Conservation (phyloP, 23 tunicate genomes). For the Ciona savignyi region DNA sequence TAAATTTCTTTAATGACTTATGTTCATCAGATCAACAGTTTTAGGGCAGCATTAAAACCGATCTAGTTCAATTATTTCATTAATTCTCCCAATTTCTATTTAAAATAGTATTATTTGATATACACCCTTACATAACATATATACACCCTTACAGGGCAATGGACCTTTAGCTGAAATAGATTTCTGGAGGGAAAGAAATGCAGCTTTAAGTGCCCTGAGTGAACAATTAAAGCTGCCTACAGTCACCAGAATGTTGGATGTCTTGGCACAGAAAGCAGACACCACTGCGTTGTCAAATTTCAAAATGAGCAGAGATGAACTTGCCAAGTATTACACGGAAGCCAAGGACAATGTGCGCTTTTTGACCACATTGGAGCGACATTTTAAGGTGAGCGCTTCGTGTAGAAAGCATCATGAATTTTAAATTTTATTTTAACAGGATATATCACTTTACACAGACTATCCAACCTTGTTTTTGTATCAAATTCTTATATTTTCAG, state of each 20-base stretch:
- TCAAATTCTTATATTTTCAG: background rate
- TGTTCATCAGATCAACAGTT: too few relatives aligned
- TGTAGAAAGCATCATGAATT: background rate
- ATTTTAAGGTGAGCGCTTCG: conserved; percentile 83
- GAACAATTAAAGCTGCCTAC: conserved; percentile 82
- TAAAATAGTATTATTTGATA: too few relatives aligned
- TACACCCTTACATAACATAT: too few relatives aligned
- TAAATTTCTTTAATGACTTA: too few relatives aligned
- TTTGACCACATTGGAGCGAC: conserved; percentile 88
- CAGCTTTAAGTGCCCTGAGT: conserved; percentile 82
- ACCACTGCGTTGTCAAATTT: conserved; percentile 80
- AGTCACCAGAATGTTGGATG: conserved; percentile 82
- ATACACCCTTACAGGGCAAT: conserved; percentile 81
- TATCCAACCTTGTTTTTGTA: background rate
- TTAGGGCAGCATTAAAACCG: too few relatives aligned
- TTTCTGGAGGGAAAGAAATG: conserved; percentile 92
- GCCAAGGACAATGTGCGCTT: conserved; percentile 95
- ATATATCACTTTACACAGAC: too few relatives aligned
- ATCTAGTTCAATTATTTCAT: too few relatives aligned
- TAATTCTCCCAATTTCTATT: too few relatives aligned
- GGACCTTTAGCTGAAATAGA: conserved; percentile 98
- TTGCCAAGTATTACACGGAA: conserved; percentile 83
- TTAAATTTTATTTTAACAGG: too few relatives aligned
- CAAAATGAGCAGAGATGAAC: conserved; percentile 82
- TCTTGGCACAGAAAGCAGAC: conserved; percentile 64